Conservation (phyloP, 2,797 vertebrate genomes). For the Momotus momota region DNA sequence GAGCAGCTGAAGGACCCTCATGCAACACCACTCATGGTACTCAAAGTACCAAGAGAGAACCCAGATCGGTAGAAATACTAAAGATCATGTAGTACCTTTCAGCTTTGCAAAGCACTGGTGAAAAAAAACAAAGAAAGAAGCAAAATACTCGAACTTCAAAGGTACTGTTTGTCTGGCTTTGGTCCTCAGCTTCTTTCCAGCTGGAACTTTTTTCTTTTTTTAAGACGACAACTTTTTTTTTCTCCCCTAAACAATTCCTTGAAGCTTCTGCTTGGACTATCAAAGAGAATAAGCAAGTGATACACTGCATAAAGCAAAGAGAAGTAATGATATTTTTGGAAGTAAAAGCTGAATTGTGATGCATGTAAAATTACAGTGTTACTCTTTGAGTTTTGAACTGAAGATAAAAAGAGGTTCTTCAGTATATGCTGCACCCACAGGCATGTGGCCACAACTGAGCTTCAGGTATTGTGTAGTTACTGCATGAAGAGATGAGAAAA, state of each 20-base stretch:
- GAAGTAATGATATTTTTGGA: background rate
- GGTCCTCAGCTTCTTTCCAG: background rate
- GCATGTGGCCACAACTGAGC: background rate
- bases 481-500: background rate
- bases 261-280: background rate
- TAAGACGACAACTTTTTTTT: background rate
- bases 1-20: background rate
- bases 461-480: background rate
- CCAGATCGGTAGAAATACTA: background rate
- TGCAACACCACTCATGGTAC: background rate
- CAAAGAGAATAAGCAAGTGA: background rate
- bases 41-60: background rate
- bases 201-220: background rate
- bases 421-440: background rate
- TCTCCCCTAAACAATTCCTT: background rate
- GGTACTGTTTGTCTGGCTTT: background rate
- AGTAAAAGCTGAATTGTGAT: background rate
- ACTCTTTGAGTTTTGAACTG: background rate
- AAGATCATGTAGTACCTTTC: background rate
- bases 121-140: background rate
- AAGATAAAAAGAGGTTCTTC: background rate
- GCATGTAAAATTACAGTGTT: background rate
- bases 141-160: background rate
- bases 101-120: background rate
- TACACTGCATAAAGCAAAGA: background rate